Conservation (phyloP, 2,113 vertebrate genomes). For the Halcyon senegalensis region DNA sequence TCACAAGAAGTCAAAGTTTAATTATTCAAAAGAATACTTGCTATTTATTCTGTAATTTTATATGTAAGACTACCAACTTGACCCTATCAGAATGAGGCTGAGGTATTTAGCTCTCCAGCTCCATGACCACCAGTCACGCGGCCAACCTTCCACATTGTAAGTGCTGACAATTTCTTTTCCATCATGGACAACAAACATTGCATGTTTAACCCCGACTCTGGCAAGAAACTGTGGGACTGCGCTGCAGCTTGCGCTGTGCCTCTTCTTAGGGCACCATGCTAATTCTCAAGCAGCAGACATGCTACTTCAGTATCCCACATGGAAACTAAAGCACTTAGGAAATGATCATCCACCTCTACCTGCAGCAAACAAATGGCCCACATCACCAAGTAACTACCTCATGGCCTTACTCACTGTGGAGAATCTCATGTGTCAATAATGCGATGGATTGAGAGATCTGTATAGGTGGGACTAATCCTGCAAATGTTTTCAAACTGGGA, state of each 20-base stretch:
- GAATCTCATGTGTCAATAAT: neutral
- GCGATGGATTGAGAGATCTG: neutral
- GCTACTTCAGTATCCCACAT: neutral
- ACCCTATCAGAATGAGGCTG: neutral
- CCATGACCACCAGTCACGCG: accelerated
- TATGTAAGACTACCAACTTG: neutral
- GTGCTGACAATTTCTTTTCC: neutral
- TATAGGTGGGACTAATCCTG: neutral
- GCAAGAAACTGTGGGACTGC: neutral
- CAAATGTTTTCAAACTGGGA: neutral
- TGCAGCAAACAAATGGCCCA: neutral
- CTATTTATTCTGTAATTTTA: neutral
- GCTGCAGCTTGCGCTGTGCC: neutral
- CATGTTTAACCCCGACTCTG: neutral
- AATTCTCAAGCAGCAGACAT: neutral
- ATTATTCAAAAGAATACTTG: neutral
- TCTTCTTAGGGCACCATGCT: neutral
- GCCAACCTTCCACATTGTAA: neutral
- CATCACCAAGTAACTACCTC: neutral
- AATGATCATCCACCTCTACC: neutral
- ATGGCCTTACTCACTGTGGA: neutral
- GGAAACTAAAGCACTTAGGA: neutral
- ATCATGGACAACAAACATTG: accelerated
- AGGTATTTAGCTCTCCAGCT: neutral
- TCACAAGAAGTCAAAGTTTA: neutral